phyloP scores from a whole-genome alignment of 2,888 invertebrate species.

The Hyposoter dolosus region DNA sequence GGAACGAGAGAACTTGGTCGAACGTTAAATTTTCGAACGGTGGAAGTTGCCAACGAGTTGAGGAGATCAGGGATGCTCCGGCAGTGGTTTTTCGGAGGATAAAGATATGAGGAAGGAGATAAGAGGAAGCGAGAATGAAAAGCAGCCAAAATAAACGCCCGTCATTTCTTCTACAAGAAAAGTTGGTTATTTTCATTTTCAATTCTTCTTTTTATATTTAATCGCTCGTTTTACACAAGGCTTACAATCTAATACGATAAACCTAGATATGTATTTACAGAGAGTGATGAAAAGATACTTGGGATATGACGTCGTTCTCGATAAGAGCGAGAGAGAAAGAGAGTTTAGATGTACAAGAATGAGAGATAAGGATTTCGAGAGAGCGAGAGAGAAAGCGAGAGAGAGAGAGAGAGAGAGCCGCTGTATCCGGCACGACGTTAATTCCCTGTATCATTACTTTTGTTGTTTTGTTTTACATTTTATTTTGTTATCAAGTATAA shows the following conservation, averaged over 20 bases:
- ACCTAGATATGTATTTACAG: constrained; percentile 66
- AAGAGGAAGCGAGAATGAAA: not conserved
- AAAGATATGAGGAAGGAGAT: constrained; percentile 46
- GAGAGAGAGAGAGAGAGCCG: constrained; percentile 44
- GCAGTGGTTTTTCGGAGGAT: constrained; percentile 51
- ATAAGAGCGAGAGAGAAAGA: constrained; percentile 50
- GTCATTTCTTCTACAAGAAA: constrained; percentile 57
- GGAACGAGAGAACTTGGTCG: constrained; percentile 85
- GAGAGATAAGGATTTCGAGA: constrained; percentile 1
- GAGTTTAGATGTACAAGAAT: constrained; percentile 27
- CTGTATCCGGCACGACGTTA: constrained; percentile 57
- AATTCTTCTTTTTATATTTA: constrained; percentile 11
- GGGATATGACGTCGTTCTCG: constrained; percentile 62
- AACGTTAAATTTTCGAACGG: constrained; percentile 81
- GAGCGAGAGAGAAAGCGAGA: constrained; percentile 23
- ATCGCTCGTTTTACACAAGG: constrained; percentile 61
- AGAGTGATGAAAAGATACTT: constrained; percentile 63
- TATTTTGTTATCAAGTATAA: constrained; percentile 51
- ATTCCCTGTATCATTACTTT: constrained; percentile 50
- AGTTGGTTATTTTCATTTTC: constrained; percentile 35
- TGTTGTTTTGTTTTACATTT: constrained; percentile 21
- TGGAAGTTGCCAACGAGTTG: constrained; percentile 19
- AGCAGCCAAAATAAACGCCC: not conserved
- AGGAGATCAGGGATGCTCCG: not conserved
- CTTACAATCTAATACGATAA: constrained; percentile 60